phyloP scores from a whole-genome alignment of 1,140 invertebrate species.

The Andricus grossulariae region DNA sequence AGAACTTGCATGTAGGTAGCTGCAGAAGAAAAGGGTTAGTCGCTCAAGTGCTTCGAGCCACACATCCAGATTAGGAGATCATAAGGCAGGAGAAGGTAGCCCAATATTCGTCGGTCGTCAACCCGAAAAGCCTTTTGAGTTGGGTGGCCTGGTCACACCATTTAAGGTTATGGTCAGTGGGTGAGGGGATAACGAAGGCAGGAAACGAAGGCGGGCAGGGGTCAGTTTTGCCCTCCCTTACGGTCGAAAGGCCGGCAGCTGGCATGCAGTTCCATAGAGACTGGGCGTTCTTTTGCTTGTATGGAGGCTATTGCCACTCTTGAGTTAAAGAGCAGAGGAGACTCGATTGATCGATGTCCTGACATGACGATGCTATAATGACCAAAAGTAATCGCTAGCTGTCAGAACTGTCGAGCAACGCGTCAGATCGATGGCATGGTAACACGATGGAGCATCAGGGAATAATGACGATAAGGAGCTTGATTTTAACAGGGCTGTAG shows the following conservation, averaged over 20 bases:
- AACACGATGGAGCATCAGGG: slow-evolving; percentile 62
- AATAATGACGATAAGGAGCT: slow-evolving; percentile 52
- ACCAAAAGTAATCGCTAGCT: slow-evolving; percentile 43
- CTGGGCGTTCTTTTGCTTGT: neutral
- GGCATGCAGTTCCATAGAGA: neutral
- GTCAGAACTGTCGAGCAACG: slow-evolving; percentile 53
- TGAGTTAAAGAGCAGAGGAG: no score
- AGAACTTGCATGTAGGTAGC: slow-evolving; percentile 38
- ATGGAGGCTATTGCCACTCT: neutral
- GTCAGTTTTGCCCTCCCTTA: slow-evolving; percentile 32
- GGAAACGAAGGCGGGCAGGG: neutral
- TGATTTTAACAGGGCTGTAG: neutral
- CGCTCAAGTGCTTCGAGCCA: slow-evolving; percentile 75
- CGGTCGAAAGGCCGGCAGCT: neutral
- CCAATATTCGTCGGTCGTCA: slow-evolving; percentile 53
- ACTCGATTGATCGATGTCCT: neutral
- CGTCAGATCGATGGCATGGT: slow-evolving; percentile 70
- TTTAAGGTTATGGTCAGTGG: neutral
- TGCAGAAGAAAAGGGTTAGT: slow-evolving; percentile 71
- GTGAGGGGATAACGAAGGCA: neutral
- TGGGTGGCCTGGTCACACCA: neutral
- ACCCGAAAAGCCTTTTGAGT: slow-evolving; percentile 36
- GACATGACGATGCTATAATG: slow-evolving; percentile 13
- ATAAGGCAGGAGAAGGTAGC: slow-evolving; percentile 68
- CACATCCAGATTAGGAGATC: slow-evolving; percentile 68